Conservation (phyloP, 2,113 vertebrate species). For the Pelecanus crispus region DNA sequence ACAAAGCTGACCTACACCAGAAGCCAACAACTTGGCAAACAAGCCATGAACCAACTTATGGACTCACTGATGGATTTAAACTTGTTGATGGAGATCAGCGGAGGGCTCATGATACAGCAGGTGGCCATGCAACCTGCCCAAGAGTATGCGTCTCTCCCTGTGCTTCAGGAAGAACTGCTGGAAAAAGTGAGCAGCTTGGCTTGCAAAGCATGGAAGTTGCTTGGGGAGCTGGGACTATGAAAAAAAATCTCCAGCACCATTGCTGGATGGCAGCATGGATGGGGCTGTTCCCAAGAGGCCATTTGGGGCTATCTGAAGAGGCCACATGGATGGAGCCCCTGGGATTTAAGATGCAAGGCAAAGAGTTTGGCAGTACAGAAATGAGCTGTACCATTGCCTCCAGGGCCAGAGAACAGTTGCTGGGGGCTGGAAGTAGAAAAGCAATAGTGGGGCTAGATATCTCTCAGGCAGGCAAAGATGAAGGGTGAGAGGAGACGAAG, state of each 20-base stretch:
- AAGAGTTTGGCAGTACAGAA: neutral
- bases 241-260: neutral
- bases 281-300: neutral
- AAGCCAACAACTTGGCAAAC: neutral
- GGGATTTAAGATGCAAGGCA: neutral
- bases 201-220: neutral
- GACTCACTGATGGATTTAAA: neutral
- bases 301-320: neutral
- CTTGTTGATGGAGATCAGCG: neutral
- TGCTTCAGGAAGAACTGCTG: neutral
- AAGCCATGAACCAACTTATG: accelerated
- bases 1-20: neutral
- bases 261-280: neutral
- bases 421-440: neutral
- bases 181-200: neutral
- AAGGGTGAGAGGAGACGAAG: neutral
- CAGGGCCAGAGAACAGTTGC: neutral
- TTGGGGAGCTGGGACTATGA: accelerated
- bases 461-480: neutral
- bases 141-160: neutral
- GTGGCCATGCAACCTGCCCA: accelerated
- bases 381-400: neutral
- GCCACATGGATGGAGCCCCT: neutral
- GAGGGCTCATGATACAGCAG: neutral
- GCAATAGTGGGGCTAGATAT: neutral